Base-by-base conservation (phyloP, 2,888 invertebrate species). In the Dryobotodes eremita region DNA sequence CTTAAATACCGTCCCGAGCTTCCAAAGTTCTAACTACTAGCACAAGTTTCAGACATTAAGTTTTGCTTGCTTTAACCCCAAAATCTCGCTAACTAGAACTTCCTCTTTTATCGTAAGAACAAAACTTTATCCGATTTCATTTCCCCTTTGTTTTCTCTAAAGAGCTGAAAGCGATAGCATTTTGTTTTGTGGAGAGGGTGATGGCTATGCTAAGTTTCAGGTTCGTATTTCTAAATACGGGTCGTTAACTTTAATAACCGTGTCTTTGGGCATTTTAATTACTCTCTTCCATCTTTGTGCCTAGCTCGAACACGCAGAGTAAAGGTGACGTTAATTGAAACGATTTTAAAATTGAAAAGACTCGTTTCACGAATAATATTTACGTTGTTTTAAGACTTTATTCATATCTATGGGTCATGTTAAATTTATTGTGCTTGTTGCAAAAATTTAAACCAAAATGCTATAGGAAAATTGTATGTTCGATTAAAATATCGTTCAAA, bases 81-180 rank as follows among this genome's bases (percentile, higher is more conserved):
- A 85, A 85, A 79, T 79, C 84, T 82, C 57, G 70, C 79, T 72
- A 82, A 80, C 82, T 70, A 73, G 64, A 79, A 79, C 68, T 70
- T 79, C 68, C n/a, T n/a, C 62, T 70, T 76, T 70, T 65, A 73
- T 71, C 36, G 69, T 62, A 50, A 62, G 73, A 65, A 68, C 77
- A 50, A 79, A 84, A 84, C 79, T 88, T 86, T 79, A 75, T 79
- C 78, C 68, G 80, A 75, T 77, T 86, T 86, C n/a, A 61, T 85
- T 77, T 77, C 31, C 57, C 50, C 65, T 69, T 79, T 77, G 84
- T 80, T 68, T 77, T 77, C 76, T 50, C 31, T 11, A n/a, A 62
- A 76, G 73, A 69, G 20, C 26, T 66, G 64, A 36, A 70, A 81
- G 11, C 46, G 82, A 81, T 85, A 73, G 69, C 76, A 48, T 68